phyloP scores from a whole-genome alignment of 2,888 invertebrate genomes.

The Leptopilina drosophilae region DNA sequence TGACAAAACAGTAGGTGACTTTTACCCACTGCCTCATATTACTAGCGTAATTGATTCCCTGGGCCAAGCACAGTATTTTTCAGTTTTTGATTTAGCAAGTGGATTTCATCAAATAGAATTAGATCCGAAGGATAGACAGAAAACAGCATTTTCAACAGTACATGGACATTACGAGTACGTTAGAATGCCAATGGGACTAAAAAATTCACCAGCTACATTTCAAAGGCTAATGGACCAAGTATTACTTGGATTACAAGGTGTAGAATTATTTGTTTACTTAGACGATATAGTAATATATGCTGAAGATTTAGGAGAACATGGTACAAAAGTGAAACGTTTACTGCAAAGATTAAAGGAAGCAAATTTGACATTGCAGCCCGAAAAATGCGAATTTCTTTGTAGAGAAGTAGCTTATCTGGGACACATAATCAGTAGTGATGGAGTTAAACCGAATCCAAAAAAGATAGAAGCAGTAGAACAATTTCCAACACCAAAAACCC shows the following conservation, averaged over 20 bases:
- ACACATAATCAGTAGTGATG: background rate
- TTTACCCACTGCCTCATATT: conserved; percentile 57
- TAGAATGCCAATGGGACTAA: conserved; percentile 62
- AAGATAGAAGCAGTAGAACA: background rate
- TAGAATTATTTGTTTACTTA: conserved; percentile 58
- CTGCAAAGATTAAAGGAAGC: conserved; percentile 55
- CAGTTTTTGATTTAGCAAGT: conserved; percentile 53
- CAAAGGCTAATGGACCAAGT: conserved; percentile 56
- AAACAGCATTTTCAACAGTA: conserved; percentile 60
- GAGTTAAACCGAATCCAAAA: background rate
- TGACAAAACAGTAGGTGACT: conserved; percentile 55
- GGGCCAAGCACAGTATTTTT: conserved; percentile 55
- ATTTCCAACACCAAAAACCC: background rate
- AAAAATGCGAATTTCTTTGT: conserved; percentile 56
- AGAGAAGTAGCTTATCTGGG: background rate
- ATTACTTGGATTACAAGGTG: conserved; percentile 53
- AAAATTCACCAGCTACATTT: conserved; percentile 52
- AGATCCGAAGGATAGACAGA: background rate
- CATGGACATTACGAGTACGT: conserved; percentile 62
- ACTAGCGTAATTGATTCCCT: conserved; percentile 56
- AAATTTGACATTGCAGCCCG: conserved; percentile 61
- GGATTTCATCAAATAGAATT: conserved; percentile 55
- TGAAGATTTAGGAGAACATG: conserved; percentile 57
- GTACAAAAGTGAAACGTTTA: conserved; percentile 52
- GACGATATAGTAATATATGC: conserved; percentile 63